A percentile compares a stretch with the other conserved stretches of the same genome.
These are phyloP conservation scores for Lepidocyrtinus sp. DNA, from an alignment of 2,888 invertebrate genomes.

Conservation along the genomic window DNA sequence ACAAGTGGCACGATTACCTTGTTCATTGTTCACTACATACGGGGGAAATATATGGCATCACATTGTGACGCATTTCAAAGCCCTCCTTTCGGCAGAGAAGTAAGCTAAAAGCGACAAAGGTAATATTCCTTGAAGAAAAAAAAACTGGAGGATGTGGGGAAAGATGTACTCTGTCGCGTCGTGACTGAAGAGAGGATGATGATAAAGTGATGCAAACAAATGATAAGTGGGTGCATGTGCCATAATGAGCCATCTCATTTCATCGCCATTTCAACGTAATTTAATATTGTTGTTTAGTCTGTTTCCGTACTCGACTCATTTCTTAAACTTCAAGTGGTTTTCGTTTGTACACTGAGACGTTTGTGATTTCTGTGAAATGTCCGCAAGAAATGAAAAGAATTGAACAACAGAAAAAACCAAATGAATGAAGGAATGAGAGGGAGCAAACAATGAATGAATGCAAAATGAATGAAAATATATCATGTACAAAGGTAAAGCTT, in stretches of 20 bases:
- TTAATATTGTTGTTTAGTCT: constrained; percentile 56
- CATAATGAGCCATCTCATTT: constrained; percentile 30
- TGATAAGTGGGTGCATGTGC: constrained; percentile 50
- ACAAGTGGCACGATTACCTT: constrained; percentile 63
- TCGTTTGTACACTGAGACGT: constrained; percentile 48
- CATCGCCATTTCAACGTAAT: constrained; percentile 37
- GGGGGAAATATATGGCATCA: no score
- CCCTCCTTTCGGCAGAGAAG: constrained; percentile 52
- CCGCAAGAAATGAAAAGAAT: constrained; percentile 44
- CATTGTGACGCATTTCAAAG: constrained; percentile 31
- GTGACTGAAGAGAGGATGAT: constrained; percentile 24
- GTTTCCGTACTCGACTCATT: background rate
- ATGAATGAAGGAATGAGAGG: constrained; percentile 30
- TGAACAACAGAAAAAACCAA: constrained; percentile 15
- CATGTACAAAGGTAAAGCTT: constrained; percentile 21
- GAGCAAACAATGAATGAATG: constrained; percentile 1
- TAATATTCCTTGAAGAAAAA: constrained; percentile 23
- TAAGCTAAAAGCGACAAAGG: constrained; percentile 45
- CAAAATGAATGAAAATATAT: constrained; percentile 28
- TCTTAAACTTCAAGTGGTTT: constrained; percentile 24
- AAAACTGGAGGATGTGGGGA: background rate
- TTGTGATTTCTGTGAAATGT: constrained; percentile 53
- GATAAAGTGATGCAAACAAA: constrained; percentile 28
- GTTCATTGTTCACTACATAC: constrained; percentile 13
- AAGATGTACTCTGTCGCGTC: no score